Base-by-base conservation (phyloP, 2,797 vertebrate genomes). In the Malacoctenus gilli region DNA sequence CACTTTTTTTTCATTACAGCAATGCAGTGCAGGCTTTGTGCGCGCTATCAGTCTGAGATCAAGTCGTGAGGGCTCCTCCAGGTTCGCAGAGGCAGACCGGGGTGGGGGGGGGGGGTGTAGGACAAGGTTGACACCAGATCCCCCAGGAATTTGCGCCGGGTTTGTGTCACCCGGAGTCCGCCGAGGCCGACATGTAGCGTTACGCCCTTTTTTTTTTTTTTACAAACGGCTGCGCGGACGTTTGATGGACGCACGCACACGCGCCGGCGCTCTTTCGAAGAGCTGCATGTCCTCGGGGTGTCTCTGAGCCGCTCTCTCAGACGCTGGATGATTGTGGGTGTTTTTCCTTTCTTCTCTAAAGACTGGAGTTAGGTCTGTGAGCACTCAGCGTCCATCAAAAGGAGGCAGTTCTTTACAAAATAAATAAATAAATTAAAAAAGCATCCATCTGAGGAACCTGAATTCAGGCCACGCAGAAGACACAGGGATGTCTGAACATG, bases 301-400 rank as follows among this genome's bases (percentile, higher is more conserved):
- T 60, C 67, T 62, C n/a, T 0, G 1, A 63, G 83, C 78, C 79
- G 81, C 87, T 72, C 81, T n/a, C 87, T 72, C 73, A 85, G 74
- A 68, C 31, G 34, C 61, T 55, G 62, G 50, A 37, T 77, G 75
- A 82, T 75, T 84, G 83, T 63, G 70, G 70, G 66, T 71, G 65
- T 69, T 86, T 77, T 86, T 38, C n/a, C n/a, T n/a, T n/a, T n/a
- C n/a, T n/a, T n/a, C n/a, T 25, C 68, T 84, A 85, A 86, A 84
- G 77, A 56, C 68, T 49, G 44, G 56, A 54, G 67, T 50, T 69
- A 43, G 68, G 70, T 41, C 23, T 46, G 47, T 35, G 43, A 72
- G 59, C 58, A 31, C 61, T 48, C 36, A 21, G 47, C 14, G 16
- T 16, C 58, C 40, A 50, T 75, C 63, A 28, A 41, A 75, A 23